Evolutionary conservation across 1,140 invertebrate genomes (phyloP).

Genomic region (Mactra quadrangularis): DNA sequence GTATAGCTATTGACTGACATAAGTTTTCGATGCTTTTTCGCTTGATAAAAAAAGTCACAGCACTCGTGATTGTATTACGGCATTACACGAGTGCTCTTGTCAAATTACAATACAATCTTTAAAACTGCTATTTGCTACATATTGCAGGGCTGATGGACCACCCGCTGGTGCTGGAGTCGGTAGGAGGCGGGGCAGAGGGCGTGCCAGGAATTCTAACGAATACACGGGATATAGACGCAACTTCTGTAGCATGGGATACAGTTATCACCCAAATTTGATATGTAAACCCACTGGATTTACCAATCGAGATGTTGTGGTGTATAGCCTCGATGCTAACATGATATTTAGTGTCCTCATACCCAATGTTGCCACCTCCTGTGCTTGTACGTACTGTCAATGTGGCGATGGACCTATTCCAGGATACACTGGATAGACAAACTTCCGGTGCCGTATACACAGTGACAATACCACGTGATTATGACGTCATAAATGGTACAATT

Average conservation of each 20-base stretch:
- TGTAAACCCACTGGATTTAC: conserved; percentile 47
- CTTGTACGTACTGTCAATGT: conserved; percentile 22
- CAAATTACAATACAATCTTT: too few species aligned
- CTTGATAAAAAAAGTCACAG: too few species aligned
- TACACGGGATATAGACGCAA: neutral
- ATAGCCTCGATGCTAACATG: conserved; percentile 20
- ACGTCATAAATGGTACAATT: too few species aligned
- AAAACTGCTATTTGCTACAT: too few species aligned
- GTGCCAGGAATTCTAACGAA: too few species aligned
- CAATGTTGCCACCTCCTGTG: conserved; percentile 37
- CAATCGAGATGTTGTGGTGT: conserved; percentile 15
- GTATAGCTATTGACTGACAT: too few species aligned
- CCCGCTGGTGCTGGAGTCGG: neutral
- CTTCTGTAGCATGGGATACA: conserved; percentile 20
- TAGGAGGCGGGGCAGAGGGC: too few species aligned
- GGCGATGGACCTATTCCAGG: neutral
- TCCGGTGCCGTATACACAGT: neutral
- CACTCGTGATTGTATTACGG: too few species aligned
- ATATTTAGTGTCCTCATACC: conserved; percentile 27
- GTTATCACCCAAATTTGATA: conserved; percentile 19
- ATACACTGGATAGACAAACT: neutral
- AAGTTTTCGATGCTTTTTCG: too few species aligned
- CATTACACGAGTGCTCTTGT: too few species aligned
- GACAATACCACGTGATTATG: too few species aligned
- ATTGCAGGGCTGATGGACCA: conserved; percentile 26